Evolutionary conservation across 2,888 invertebrate genomes (phyloP).

Genomic region (Anorthoa munda): DNA sequence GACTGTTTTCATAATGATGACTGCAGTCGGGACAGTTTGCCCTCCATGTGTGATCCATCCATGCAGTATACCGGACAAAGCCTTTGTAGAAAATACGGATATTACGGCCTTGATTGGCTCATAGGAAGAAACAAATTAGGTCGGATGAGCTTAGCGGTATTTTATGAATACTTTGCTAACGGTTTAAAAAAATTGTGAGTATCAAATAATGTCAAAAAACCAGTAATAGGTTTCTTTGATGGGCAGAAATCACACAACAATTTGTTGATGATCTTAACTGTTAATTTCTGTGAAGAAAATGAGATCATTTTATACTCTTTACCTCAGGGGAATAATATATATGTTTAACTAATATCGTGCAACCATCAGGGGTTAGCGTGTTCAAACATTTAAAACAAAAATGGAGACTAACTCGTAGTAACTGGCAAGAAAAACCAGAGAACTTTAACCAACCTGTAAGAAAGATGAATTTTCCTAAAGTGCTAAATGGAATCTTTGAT

Average conservation of each 20-base stretch:
- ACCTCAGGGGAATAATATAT: background rate
- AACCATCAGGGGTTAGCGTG: slow-evolving; percentile 5
- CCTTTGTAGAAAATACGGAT: background rate
- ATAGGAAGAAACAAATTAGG: slow-evolving; percentile 1
- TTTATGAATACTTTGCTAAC: slow-evolving; percentile 11
- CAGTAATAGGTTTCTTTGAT: slow-evolving; percentile 13
- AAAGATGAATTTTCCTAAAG: background rate
- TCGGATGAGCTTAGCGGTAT: background rate
- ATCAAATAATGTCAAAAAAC: background rate
- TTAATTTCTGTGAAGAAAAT: slow-evolving; percentile 16
- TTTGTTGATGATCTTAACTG: background rate
- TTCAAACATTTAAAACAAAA: slow-evolving; percentile 11
- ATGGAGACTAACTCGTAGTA: background rate
- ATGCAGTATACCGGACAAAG: background rate
- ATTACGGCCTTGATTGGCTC: too few relatives aligned
- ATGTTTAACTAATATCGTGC: background rate
- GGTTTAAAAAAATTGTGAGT: slow-evolving; percentile 2
- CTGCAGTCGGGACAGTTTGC: background rate
- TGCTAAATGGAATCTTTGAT: background rate
- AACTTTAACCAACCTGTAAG: slow-evolving; percentile 1
- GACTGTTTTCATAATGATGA: background rate
- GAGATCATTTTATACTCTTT: slow-evolving; percentile 9
- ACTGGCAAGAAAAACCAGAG: background rate
- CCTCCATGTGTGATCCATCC: slow-evolving; percentile 9
- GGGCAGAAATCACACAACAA: slow-evolving; percentile 1